Percentiles rank a stretch among this genome's conserved stretches.
These are phyloP conservation scores for Drosophila tropicalis DNA, from an alignment of 1,140 invertebrate species.

Conservation along the genomic window DNA sequence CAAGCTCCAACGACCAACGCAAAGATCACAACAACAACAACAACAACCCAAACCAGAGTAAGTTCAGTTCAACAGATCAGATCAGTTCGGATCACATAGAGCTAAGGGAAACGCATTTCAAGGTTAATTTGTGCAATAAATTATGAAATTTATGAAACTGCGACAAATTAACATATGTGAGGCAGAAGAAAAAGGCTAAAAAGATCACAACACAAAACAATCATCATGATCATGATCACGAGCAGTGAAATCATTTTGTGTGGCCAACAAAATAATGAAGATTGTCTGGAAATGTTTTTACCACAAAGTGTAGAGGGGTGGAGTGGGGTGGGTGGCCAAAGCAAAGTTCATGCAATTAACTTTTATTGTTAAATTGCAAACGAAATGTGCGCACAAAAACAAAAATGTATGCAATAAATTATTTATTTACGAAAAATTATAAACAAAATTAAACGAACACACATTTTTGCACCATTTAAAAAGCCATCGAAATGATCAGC, in stretches of 20 bases:
- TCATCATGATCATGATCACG: conserved; percentile 12
- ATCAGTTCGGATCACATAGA: background rate
- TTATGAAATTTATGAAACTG: conserved; percentile 72
- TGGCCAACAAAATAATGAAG: too few relatives aligned
- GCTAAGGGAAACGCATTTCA: conserved; percentile 30
- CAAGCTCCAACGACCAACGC: background rate
- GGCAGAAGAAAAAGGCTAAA: background rate
- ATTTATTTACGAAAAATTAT: background rate
- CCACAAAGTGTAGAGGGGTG: too few relatives aligned
- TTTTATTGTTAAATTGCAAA: conserved; percentile 11
- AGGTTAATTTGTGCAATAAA: conserved; percentile 77
- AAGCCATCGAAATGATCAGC: conserved; percentile 49
- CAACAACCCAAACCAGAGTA: background rate
- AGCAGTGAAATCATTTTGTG: conserved; percentile 2
- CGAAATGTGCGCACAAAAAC: background rate
- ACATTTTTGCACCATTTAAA: conserved; percentile 56
- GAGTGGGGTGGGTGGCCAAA: background rate
- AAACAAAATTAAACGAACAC: background rate
- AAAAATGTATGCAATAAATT: background rate
- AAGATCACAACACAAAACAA: conserved; percentile 3
- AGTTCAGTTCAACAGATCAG: conserved; percentile 7
- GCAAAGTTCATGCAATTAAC: conserved; percentile 5
- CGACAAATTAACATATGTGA: conserved; percentile 53
- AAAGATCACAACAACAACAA: conserved; percentile 5
- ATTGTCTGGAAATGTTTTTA: too few relatives aligned